Base-by-base conservation (phyloP, 1,140 invertebrate genomes). In the Nylanderia fulva region DNA sequence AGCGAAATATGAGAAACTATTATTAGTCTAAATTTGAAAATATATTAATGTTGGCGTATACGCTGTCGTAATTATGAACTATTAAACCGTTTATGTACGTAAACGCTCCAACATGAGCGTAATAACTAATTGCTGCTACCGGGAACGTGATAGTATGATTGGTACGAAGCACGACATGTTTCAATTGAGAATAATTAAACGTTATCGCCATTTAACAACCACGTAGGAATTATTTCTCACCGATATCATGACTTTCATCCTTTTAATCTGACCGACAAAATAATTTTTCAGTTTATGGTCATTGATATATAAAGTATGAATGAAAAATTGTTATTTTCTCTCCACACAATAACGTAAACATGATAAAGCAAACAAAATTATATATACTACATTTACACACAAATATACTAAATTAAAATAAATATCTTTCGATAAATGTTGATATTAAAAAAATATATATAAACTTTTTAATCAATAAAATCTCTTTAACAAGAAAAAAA, bases 121-220 rank as follows among this genome's bases (percentile, higher is more conserved):
- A 80, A 71, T 69, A 58, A 80, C 64, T 80, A 71, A 80, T 80
- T 66, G 60, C 29, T 48, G 48, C 48, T 56, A 79, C 42, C 15
- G 42, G 33, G 33, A 69, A 39, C 63, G 36, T 80, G 48, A 80
- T 71, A 80, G 76, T 80, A 56, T 71, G 64, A 80, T 80, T 54
- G 45, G 61, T 68, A 68, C 33, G 64, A 36, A 9, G 36, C 52
- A 80, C 52, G 63, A 56, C 48, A 69, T 77, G 60, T 77, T 80
- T 80, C 64, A 71, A 42, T 80, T 8, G 48, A 56, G 48, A 80
- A 80, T 80, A 58, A 80, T 71, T 71, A 80, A 80, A 80, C 48
- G 63, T 80, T 80, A 68, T 80, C 61, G 15, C 11, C 24, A 27
- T 80, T 69, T 80, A 42, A 80, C 64, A 27, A 42, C 6, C 64